Percentiles rank a stretch among this genome's conserved stretches.
phyloP scores from a whole-genome alignment of 1,140 invertebrate genomes.

The Anagrus nilaparvatae region DNA sequence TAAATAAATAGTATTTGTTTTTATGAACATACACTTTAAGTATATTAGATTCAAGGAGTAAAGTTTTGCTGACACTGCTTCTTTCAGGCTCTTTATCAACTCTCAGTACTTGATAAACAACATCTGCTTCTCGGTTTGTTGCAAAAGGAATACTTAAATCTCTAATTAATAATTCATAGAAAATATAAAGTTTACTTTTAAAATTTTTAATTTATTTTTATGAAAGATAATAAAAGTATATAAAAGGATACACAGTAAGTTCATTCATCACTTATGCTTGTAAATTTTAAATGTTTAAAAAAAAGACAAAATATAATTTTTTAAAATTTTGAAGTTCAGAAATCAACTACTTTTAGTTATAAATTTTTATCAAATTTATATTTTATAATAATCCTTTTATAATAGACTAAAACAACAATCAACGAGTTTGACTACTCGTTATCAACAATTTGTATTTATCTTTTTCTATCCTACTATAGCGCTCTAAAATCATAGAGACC shows the following conservation, averaged over 20 bases:
- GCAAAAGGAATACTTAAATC: conserved; percentile 46
- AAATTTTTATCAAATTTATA: too few species aligned
- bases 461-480: too few species aligned
- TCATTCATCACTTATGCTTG: conserved; percentile 22
- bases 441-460: too few species aligned
- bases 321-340: too few species aligned
- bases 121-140: conserved; percentile 51
- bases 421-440: too few species aligned
- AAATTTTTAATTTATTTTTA: conserved; percentile 20
- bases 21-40: conserved; percentile 50
- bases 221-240: conserved; percentile 8
- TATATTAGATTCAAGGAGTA: conserved; percentile 47
- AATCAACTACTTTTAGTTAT: too few species aligned
- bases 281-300: neutral
- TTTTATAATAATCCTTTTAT: too few species aligned
- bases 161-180: conserved; percentile 22
- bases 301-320: too few species aligned
- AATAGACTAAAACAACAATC: too few species aligned
- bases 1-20: conserved; percentile 11
- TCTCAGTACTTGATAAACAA: conserved; percentile 60
- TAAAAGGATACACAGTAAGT: conserved; percentile 30
- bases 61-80: conserved; percentile 53
- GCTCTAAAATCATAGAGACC: too few species aligned
- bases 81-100: conserved; percentile 68
- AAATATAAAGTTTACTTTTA: conserved; percentile 11